Evolutionary conservation across 23 tunicate genomes (phyloP), one percentile per base, ranked within the genome.

Genomic region (Diplosoma virens): DNA sequence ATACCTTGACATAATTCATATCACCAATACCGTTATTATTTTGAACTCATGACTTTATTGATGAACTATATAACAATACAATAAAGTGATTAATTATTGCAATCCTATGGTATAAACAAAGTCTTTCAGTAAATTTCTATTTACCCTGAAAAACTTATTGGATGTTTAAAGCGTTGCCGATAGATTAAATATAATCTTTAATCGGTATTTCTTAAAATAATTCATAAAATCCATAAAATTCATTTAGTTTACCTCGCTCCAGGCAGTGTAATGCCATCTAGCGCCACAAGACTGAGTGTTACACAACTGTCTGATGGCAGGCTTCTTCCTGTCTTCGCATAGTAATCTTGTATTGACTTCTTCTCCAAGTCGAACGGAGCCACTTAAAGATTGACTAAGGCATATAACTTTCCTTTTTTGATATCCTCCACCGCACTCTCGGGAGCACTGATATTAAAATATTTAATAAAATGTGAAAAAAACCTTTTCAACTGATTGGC

Each of bases 371-470:
- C 32, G 48, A 71, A 61, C 63, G n/a, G 67, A 11, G 25, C 93
- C 93, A 37, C 79, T 77, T 9, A 80, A 35, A n/a, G 64, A 30
- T 0, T 79, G n/a, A 0, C 73, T 71, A 16, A 86, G 18, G 71
- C 93, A 86, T 17, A 53, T 32, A 1, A 79, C 84, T 23, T 32
- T 37, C 4, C 93, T 74, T 27, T 79, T 46, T 68, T 86, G 93
- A 21, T 54, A 30, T 0, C 93, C 93, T 11, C 33, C 34, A 25
- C 93, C 93, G 26, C 93, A 86, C 14, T 86, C 65, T 46, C 76
- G 63, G 16, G 93, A 86, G 69, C 93, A 86, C 93, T 86, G 45
- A n/a, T n/a, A n/a, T n/a, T n/a, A n/a, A n/a, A n/a, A n/a, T n/a
- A n/a, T n/a, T n/a, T n/a, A n/a, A n/a, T n/a, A n/a, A n/a, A n/a